Percentiles rank a stretch among this genome's conserved stretches.
phyloP scores from a whole-genome alignment of 2,797 vertebrate species.

The Hylomyscus alleni region DNA sequence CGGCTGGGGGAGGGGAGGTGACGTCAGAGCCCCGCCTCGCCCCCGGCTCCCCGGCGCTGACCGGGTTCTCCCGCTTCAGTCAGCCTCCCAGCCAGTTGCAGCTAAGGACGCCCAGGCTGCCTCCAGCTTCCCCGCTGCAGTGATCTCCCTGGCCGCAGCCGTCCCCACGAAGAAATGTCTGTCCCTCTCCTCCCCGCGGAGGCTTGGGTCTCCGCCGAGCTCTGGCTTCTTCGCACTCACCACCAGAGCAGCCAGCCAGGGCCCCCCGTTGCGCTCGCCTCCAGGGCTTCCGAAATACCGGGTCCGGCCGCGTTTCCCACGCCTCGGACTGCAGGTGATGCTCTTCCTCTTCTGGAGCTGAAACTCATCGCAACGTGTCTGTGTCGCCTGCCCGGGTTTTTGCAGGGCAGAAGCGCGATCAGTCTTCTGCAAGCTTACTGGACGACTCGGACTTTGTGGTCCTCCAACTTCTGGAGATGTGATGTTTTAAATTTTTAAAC shows the following conservation, averaged over 20 bases:
- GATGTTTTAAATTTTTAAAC: neutral
- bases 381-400: neutral
- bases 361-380: conserved; percentile 29
- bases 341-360: conserved; percentile 64
- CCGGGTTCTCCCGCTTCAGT: conserved; percentile 55
- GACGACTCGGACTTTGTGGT: conserved; percentile 64
- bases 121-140: neutral
- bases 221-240: neutral
- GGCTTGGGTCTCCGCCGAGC: neutral
- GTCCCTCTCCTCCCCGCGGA: neutral
- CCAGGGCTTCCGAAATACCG: neutral
- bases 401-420: neutral
- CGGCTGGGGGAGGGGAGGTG: conserved; percentile 78
- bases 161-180: neutral
- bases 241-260: neutral
- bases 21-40: conserved; percentile 84
- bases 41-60: conserved; percentile 50
- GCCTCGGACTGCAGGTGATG: conserved; percentile 78
- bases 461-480: conserved; percentile 74
- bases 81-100: conserved; percentile 36
- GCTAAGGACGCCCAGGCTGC: neutral
- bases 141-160: neutral
- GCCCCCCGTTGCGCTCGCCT: neutral
- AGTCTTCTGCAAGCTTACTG: conserved; percentile 47
- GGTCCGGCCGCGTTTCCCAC: conserved; percentile 66